Conservation (phyloP, 1,140 invertebrate genomes). For the Paraescarpia echinospica region DNA sequence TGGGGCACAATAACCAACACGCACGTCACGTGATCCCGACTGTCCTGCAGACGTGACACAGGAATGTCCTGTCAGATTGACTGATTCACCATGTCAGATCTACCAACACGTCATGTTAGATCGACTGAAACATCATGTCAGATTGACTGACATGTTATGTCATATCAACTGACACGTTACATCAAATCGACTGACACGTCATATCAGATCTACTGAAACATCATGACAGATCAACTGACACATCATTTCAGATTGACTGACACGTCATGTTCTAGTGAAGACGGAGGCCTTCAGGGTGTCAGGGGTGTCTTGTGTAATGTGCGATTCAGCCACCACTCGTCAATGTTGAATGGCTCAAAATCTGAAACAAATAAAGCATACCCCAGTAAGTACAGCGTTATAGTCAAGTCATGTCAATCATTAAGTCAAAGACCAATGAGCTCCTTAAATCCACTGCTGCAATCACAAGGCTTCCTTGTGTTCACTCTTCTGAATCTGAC, state of each 20-base stretch:
- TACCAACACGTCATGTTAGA: too few species aligned
- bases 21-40: neutral
- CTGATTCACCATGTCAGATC: neutral
- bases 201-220: too few species aligned
- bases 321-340: neutral
- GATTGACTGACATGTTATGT: too few species aligned
- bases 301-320: neutral
- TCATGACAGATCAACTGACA: too few species aligned
- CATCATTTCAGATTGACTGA: neutral
- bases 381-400: neutral
- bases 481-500: too few species aligned
- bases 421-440: neutral
- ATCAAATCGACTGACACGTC: too few species aligned
- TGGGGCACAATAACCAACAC: neutral
- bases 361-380: neutral
- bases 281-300: neutral
- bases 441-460: neutral
- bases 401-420: neutral
- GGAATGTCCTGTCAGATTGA: neutral
- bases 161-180: too few species aligned
- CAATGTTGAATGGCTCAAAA: slow-evolving; percentile 1
- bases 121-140: too few species aligned
- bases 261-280: neutral
- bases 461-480: neutral
- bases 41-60: neutral